phyloP scores from a whole-genome alignment of 2,888 invertebrate genomes.

The Liodrosophila aerea region DNA sequence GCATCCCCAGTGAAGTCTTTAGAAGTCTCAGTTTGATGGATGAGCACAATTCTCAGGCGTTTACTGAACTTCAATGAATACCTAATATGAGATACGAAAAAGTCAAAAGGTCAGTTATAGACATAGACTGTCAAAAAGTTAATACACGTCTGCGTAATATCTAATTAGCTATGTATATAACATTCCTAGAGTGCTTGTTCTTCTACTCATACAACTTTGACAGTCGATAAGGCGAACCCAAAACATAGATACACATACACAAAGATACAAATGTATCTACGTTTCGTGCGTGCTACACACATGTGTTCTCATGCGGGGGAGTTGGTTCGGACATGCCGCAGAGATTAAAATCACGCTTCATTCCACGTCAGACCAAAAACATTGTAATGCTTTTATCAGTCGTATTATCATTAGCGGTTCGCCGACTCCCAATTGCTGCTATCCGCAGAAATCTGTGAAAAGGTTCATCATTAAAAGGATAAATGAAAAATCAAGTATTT shows the following conservation, averaged over 20 bases:
- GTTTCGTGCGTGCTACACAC: neutral
- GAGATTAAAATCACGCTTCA: constrained; percentile 57
- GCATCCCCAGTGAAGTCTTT: constrained; percentile 20
- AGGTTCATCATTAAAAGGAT: too few relatives aligned
- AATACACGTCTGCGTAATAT: constrained; percentile 22
- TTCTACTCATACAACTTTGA: constrained; percentile 37
- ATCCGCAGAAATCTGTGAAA: too few relatives aligned
- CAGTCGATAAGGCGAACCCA: constrained; percentile 27
- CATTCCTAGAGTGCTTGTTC: constrained; percentile 7
- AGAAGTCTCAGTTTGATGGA: constrained; percentile 43
- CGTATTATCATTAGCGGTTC: constrained; percentile 53
- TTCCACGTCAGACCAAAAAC: constrained; percentile 53
- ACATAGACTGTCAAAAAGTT: constrained; percentile 18
- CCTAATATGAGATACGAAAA: constrained; percentile 10
- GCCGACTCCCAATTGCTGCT: constrained; percentile 15
- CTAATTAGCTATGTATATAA: constrained; percentile 45
- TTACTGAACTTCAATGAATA: constrained; percentile 1
- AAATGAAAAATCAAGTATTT: neutral
- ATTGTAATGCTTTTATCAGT: constrained; percentile 73
- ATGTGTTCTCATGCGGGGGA: neutral
- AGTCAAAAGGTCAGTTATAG: constrained; percentile 34
- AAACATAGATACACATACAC: neutral
- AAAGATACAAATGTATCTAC: constrained; percentile 4
- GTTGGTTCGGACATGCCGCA: constrained; percentile 23
- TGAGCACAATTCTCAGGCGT: constrained; percentile 29